These are phyloP conservation scores for Thamnophis sirtalis DNA, from an alignment of 2,113 vertebrate genomes.

Conservation along the genomic window DNA sequence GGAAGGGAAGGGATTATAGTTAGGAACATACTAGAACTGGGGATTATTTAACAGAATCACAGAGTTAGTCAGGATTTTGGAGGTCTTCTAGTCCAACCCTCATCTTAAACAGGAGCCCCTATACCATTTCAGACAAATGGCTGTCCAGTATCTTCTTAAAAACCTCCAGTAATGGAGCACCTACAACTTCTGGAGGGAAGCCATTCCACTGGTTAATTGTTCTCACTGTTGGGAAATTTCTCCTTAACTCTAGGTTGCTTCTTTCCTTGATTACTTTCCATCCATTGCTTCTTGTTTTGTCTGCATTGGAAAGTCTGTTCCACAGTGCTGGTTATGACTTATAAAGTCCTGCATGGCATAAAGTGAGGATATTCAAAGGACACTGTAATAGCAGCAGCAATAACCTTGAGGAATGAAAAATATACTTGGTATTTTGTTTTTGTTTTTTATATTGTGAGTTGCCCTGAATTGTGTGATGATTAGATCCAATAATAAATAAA, in stretches of 20 bases:
- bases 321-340: not conserved
- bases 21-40: not conserved
- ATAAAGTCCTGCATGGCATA: not conserved
- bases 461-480: not conserved
- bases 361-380: not conserved
- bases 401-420: not conserved
- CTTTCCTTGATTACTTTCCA: not conserved
- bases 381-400: not conserved
- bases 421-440: not conserved
- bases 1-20: no score
- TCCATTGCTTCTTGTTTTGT: not conserved
- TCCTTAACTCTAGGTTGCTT: not conserved
- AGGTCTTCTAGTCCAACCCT: not conserved
- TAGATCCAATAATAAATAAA: not conserved
- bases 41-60: not conserved
- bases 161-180: not conserved
- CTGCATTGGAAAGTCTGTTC: not conserved
- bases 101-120: not conserved
- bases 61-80: not conserved
- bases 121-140: not conserved
- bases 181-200: not conserved
- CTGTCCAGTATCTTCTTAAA: not conserved
- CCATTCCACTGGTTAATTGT: not conserved
- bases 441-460: not conserved
- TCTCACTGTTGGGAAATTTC: not conserved